A percentile compares a stretch with the other conserved stretches of the same genome.
phyloP scores from a whole-genome alignment of 2,113 vertebrate species.

The Bubo blakistoni region DNA sequence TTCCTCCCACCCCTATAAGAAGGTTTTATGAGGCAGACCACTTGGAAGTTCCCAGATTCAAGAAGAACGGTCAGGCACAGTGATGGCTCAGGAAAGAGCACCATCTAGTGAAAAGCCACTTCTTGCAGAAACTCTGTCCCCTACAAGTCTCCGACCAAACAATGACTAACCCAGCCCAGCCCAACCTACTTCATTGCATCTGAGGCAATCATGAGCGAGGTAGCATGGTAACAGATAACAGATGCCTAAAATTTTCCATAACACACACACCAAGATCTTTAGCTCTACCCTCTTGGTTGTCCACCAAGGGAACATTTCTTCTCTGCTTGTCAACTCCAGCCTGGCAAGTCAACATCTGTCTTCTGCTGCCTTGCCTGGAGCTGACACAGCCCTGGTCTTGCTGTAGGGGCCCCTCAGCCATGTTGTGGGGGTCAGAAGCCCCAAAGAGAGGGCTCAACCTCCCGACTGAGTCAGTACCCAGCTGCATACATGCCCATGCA shows the following conservation, averaged over 20 bases:
- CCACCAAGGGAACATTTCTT: neutral
- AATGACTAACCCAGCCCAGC: neutral
- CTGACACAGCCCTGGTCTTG: neutral
- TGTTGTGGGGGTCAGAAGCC: neutral
- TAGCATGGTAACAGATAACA: neutral
- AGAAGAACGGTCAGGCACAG: neutral
- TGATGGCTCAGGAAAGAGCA: constrained; percentile 54
- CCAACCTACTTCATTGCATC: neutral
- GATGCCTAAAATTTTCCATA: neutral
- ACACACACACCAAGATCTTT: neutral
- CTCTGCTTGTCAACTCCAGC: neutral
- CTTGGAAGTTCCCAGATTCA: neutral
- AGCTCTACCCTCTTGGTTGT: neutral
- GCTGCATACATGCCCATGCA: rapidly evolving
- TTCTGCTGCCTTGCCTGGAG: neutral
- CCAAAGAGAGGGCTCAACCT: neutral
- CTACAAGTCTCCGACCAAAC: neutral
- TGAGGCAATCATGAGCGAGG: neutral
- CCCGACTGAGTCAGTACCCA: neutral
- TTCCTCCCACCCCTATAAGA: neutral
- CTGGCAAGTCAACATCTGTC: neutral
- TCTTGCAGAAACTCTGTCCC: neutral
- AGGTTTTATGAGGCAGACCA: neutral
- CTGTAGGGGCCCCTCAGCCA: neutral
- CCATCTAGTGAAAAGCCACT: constrained; percentile 51